These are phyloP conservation scores for Papilio polyxenes DNA, from an alignment of 1,140 invertebrate species.

Conservation along the genomic window DNA sequence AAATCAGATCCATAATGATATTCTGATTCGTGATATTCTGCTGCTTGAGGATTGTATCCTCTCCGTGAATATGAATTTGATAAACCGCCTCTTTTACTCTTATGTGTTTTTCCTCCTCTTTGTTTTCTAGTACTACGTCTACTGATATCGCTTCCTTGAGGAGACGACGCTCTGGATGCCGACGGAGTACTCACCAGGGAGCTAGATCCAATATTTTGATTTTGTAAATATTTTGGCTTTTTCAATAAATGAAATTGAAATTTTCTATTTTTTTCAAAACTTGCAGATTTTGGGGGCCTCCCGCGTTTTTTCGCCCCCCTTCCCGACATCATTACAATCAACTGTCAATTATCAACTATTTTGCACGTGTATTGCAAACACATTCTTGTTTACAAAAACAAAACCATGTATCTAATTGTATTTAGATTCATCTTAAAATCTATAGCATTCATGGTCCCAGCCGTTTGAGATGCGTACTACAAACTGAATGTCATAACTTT, in stretches of 20 bases:
- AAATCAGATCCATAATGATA: conserved; percentile 95
- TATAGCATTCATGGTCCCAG: conserved; percentile 74
- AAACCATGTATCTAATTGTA: conserved; percentile 76
- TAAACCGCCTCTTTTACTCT: conserved; percentile 83
- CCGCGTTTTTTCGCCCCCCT: conserved; percentile 92
- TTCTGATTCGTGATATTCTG: conserved; percentile 91
- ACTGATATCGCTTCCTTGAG: conserved; percentile 86
- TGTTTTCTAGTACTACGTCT: conserved; percentile 82
- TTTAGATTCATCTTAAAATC: conserved; percentile 78
- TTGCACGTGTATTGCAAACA: conserved; percentile 81
- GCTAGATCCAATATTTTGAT: conserved; percentile 83
- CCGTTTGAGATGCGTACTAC: conserved; percentile 54
- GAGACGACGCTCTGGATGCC: conserved; percentile 87
- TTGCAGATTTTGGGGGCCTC: conserved; percentile 92
- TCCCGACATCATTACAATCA: conserved; percentile 86
- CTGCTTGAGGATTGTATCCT: conserved; percentile 87
- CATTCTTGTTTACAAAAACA: conserved; percentile 81
- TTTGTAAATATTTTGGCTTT: conserved; percentile 93
- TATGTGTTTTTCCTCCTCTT: conserved; percentile 82
- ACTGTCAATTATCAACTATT: conserved; percentile 79
- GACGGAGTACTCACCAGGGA: conserved; percentile 89
- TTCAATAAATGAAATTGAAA: conserved; percentile 93
- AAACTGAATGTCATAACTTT: conserved; percentile 55
- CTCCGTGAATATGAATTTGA: conserved; percentile 81
- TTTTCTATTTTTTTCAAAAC: conserved; percentile 90